Evolutionary conservation across 2,888 invertebrate genomes (phyloP).

Genomic region (Odontocolon sp.): DNA sequence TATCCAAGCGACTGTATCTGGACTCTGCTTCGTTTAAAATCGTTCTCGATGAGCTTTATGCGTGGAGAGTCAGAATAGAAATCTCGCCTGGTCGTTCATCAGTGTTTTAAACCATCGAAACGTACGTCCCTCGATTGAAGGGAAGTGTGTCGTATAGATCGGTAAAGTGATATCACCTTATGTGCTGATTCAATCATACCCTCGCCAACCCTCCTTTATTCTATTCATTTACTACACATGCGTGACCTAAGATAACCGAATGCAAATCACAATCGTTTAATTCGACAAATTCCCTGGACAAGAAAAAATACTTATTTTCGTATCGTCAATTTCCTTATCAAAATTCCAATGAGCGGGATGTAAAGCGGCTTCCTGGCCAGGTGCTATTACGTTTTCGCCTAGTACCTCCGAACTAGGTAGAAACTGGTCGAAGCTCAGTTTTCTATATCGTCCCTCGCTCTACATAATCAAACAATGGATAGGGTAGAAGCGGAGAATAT

Average conservation of each 20-base stretch:
- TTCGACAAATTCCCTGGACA: constrained; percentile 54
- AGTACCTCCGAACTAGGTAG: too few species aligned
- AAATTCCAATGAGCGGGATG: too few species aligned
- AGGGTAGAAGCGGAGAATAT: too few species aligned
- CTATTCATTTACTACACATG: constrained; percentile 26
- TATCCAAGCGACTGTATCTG: constrained; percentile 8
- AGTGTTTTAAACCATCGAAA: constrained; percentile 71
- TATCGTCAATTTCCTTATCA: too few species aligned
- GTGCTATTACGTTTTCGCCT: too few species aligned
- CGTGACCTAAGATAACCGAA: constrained; percentile 23
- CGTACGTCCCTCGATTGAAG: constrained; percentile 60
- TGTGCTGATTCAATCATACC: constrained; percentile 57
- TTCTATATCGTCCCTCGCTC: too few species aligned
- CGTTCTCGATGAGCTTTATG: constrained; percentile 56
- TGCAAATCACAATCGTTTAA: constrained; percentile 36
- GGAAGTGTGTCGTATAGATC: constrained; percentile 46
- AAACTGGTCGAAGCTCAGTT: too few species aligned
- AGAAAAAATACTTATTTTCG: too few species aligned
- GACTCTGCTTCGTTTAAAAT: constrained; percentile 61
- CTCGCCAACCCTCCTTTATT: background rate
- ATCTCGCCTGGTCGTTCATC: constrained; percentile 52
- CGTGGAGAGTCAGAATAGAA: constrained; percentile 47
- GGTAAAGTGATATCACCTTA: constrained; percentile 51
- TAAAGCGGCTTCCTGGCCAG: too few species aligned
- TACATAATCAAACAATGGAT: too few species aligned